Conservation (phyloP, 37 sponge, comb jelly and placozoan species). For the Ephydatia muelleri region DNA sequence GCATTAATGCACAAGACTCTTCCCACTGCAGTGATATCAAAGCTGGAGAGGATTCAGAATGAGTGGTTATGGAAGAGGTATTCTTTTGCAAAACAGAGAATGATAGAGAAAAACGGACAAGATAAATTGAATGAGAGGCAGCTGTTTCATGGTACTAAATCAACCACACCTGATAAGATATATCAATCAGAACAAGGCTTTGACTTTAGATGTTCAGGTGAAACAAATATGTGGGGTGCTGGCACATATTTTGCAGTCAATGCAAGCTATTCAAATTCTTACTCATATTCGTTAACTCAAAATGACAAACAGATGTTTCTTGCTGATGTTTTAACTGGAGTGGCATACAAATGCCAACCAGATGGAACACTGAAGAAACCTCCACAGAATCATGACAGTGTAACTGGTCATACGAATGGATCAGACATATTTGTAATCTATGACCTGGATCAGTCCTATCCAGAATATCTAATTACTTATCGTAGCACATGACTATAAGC, state of each 20-base stretch:
- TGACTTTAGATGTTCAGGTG: conserved; percentile 56
- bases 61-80: conserved; percentile 76
- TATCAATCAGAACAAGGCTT: conserved; percentile 70
- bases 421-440: conserved; percentile 71
- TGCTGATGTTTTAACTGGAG: conserved; percentile 62
- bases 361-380: conserved; percentile 61
- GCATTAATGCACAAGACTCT: conserved; percentile 28
- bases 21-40: conserved; percentile 11
- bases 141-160: conserved; percentile 71
- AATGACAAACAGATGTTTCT: conserved; percentile 62
- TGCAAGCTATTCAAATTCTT: conserved; percentile 73
- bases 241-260: conserved; percentile 82
- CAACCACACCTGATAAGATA: conserved; percentile 22
- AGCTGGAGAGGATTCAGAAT: conserved; percentile 71
- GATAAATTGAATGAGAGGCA: conserved; percentile 42
- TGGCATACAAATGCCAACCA: conserved; percentile 13
- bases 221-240: conserved; percentile 70
- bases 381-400: conserved; percentile 65
- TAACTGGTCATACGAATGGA: conserved; percentile 49
- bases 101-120: conserved; percentile 36
- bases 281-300: conserved; percentile 18
- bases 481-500: background rate
- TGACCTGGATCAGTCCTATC: conserved; percentile 74
- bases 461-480: conserved; percentile 79
- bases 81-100: conserved; percentile 17